Percentiles rank a stretch among this genome's conserved stretches.
Conservation (phyloP, 2,113 vertebrate genomes). For the Alosa alosa region DNA sequence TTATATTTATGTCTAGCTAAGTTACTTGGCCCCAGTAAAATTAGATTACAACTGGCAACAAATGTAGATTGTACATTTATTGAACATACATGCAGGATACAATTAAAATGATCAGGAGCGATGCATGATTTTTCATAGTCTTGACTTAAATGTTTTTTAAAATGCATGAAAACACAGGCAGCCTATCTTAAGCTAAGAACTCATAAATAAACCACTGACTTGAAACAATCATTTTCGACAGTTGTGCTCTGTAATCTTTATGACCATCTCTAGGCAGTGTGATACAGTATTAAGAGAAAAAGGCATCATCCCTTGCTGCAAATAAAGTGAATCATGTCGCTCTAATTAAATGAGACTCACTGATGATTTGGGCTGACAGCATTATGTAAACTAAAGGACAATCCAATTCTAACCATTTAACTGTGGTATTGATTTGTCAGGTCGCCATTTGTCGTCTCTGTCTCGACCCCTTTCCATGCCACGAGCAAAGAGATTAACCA, state of each 20-base stretch:
- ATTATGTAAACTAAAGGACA: conserved; percentile 58
- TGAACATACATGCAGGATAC: neutral
- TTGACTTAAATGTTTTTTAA: too few relatives aligned
- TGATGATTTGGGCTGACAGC: conserved; percentile 27
- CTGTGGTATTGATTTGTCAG: conserved; percentile 38
- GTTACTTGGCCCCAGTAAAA: neutral
- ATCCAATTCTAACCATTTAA: conserved; percentile 50
- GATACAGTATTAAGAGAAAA: neutral
- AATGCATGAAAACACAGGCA: neutral
- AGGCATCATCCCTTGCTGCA: conserved; percentile 23
- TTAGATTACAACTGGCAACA: neutral
- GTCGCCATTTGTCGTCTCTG: neutral
- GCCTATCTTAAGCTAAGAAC: neutral
- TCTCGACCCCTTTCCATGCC: neutral
- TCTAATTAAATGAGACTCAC: conserved; percentile 54
- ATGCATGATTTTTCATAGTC: neutral
- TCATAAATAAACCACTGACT: neutral
- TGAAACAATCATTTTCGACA: neutral
- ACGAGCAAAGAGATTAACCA: conserved; percentile 8
- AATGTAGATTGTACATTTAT: neutral
- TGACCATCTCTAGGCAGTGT: neutral
- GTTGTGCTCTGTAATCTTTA: neutral
- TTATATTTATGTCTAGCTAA: neutral
- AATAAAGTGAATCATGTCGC: conserved; percentile 55
- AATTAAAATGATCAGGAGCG: neutral